Percentiles rank a stretch among this genome's conserved stretches.
These are phyloP conservation scores for Coboldia fuscipes DNA, from an alignment of 1,140 invertebrate species.

Conservation along the genomic window DNA sequence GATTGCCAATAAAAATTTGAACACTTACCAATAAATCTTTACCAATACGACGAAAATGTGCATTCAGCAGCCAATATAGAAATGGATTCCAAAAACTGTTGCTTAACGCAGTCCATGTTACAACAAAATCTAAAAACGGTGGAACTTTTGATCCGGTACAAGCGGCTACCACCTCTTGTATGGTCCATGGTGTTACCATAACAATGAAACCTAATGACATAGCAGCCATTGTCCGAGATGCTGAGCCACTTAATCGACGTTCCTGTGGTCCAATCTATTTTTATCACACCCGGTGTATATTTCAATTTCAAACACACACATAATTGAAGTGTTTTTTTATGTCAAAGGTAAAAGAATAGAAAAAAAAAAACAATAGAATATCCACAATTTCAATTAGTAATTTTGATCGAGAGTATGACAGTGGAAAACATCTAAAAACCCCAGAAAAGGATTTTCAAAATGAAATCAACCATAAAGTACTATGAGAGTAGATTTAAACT, in stretches of 20 bases:
- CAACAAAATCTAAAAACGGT: slow-evolving; percentile 55
- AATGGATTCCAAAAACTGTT: slow-evolving; percentile 78
- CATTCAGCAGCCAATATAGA: slow-evolving; percentile 68
- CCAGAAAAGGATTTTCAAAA: too few relatives aligned
- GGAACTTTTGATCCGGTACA: slow-evolving; percentile 64
- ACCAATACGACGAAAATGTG: slow-evolving; percentile 59
- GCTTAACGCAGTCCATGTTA: slow-evolving; percentile 65
- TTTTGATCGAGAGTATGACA: too few relatives aligned
- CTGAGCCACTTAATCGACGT: slow-evolving; percentile 48
- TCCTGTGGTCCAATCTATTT: slow-evolving; percentile 41
- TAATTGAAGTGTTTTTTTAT: too few relatives aligned
- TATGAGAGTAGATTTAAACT: too few relatives aligned
- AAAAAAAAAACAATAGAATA: neutral
- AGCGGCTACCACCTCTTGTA: slow-evolving; percentile 69
- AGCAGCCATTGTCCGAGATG: slow-evolving; percentile 67
- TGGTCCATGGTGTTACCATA: slow-evolving; percentile 70
- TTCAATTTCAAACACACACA: too few relatives aligned
- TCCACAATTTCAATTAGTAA: neutral
- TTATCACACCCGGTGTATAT: too few relatives aligned
- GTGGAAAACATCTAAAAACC: too few relatives aligned
- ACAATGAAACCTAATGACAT: slow-evolving; percentile 76
- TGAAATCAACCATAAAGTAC: too few relatives aligned
- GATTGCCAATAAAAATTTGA: too few relatives aligned
- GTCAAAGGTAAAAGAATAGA: slow-evolving; percentile 21
- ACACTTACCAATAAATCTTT: slow-evolving; percentile 47